Evolutionary conservation across 2,888 invertebrate genomes (phyloP).

Genomic region (Cataglyphis rosenhaueri): DNA sequence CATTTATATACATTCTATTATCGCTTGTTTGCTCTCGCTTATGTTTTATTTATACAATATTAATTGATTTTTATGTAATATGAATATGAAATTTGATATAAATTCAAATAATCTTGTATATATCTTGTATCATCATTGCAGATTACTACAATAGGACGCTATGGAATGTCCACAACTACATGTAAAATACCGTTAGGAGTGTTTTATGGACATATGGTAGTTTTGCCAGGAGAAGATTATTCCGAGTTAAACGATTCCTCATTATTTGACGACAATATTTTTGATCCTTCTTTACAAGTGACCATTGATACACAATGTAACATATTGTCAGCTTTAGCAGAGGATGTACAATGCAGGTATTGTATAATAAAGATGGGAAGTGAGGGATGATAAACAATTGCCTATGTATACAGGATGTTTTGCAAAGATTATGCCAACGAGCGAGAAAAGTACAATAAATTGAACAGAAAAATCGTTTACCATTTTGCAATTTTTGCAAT

Average conservation of each 20-base stretch:
- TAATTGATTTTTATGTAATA: neutral
- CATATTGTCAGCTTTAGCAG: constrained; percentile 90
- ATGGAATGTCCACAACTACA: constrained; percentile 95
- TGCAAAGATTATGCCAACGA: too few relatives aligned
- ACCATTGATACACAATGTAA: constrained; percentile 88
- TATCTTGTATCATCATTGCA: constrained; percentile 79
- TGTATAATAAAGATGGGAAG: constrained; percentile 7
- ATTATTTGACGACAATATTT: constrained; percentile 78
- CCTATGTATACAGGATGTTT: too few relatives aligned
- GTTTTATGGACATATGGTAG: constrained; percentile 96
- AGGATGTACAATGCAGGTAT: constrained; percentile 92
- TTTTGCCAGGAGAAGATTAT: constrained; percentile 88
- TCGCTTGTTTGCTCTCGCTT: neutral
- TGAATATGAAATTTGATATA: neutral
- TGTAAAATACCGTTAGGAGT: constrained; percentile 97
- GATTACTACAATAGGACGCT: constrained; percentile 96
- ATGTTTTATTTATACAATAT: neutral
- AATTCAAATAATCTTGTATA: constrained; percentile 9
- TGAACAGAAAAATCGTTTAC: too few relatives aligned
- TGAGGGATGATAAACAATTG: neutral
- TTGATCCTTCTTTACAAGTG: constrained; percentile 77
- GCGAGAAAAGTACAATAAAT: too few relatives aligned
- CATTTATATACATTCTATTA: neutral
- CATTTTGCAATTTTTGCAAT: too few relatives aligned
- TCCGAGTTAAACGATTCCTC: constrained; percentile 81